These are phyloP conservation scores for Pitta sordida DNA, from an alignment of 2,113 vertebrate species.

Conservation along the genomic window DNA sequence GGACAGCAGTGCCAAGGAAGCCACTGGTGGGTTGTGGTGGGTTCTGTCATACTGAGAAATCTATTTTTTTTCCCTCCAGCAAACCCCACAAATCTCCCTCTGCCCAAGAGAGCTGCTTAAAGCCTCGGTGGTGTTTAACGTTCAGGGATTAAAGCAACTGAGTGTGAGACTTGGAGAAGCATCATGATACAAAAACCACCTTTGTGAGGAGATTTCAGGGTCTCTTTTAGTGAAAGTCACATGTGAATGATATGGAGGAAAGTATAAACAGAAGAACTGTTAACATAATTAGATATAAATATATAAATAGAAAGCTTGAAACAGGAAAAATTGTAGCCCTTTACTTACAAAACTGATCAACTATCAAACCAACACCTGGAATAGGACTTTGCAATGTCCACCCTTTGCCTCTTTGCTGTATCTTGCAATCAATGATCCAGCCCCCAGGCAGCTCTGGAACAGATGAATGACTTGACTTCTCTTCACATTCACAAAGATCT, in stretches of 20 bases:
- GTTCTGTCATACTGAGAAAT: background rate
- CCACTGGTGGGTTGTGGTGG: background rate
- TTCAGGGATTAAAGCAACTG: background rate
- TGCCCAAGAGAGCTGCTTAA: background rate
- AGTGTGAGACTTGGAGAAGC: background rate
- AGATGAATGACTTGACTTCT: background rate
- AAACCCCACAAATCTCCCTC: background rate
- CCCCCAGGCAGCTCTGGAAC: background rate
- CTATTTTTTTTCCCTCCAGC: background rate
- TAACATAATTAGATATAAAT: no score
- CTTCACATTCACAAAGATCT: background rate
- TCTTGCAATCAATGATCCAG: background rate
- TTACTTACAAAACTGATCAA: background rate
- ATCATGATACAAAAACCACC: background rate
- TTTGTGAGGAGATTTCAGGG: background rate
- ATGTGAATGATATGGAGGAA: background rate
- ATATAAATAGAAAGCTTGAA: background rate
- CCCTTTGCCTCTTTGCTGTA: background rate
- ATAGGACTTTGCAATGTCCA: background rate
- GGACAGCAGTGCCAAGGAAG: background rate
- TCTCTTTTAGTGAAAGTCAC: background rate
- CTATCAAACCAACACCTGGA: background rate
- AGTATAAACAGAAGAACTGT: background rate
- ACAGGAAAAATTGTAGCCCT: background rate
- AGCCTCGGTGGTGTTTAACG: background rate